Evolutionary conservation across 2,888 invertebrate genomes (phyloP), one percentile per base, ranked within the genome.

Genomic region (Chymomyza caudatula): DNA sequence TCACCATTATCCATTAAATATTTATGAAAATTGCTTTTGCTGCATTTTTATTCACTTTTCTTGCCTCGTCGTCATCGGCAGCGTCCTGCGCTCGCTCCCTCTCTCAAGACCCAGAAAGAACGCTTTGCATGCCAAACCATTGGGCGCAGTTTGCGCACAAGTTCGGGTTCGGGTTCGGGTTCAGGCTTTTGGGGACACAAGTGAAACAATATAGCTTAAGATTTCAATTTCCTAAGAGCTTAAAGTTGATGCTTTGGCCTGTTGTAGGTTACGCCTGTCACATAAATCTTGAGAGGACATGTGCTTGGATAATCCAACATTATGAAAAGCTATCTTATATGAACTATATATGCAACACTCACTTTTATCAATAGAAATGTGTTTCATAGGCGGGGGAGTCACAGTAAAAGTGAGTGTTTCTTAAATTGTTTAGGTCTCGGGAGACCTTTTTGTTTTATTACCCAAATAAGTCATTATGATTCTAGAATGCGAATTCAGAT

Each of bases 21-120:
- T 82, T 82, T 82, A 82, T 86, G 86, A 82, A 82, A 82, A 82
- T 82, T 84, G 86, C 86, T 82, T 81, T 84, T 82, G 86, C 81
- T 84, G 86, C 82, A 86, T 84, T 80, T 80, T 80, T 80, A 85
- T 80, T 79, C 80, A 80, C 85, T 85, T 78, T 37, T 71, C 68
- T 70, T 63, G 74, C 55, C 71, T 57, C 23, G 62, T 65, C 53
- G 56, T 65, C 53, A 15, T 54, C 57, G 60, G 63, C 63, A 67
- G 63, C n/a, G 44, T n/a, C 17, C 15, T 5, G 6, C 6, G 17
- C 37, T 37, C 37, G 11, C n/a, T 37, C 29, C 29, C 29, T 37
- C 29, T 11, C 5, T 37, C 1, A 0, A 47, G 15, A 17, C n/a
- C 2, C 47, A 8, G 47, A 5, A 15, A 19, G 37, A 58, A 64